Conservation (phyloP, 2,888 invertebrate genomes). For the Caenorhabditis imperialis region DNA sequence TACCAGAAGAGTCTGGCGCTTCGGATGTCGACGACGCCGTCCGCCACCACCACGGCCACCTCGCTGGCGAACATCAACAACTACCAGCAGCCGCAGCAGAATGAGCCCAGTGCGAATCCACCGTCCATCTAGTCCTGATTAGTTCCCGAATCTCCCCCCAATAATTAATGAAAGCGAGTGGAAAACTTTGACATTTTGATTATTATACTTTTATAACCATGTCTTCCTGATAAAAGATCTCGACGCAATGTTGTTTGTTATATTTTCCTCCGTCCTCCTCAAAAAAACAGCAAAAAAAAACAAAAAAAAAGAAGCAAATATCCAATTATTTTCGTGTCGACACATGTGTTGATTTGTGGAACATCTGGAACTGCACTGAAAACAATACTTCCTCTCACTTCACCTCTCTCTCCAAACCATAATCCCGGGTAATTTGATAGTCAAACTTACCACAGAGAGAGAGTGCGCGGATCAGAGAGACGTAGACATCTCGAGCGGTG, state of each 20-base stretch:
- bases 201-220: too few species aligned
- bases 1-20: constrained; percentile 68
- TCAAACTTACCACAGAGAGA: constrained; percentile 23
- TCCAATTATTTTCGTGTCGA: too few species aligned
- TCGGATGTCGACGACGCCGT: constrained; percentile 57
- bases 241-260: too few species aligned
- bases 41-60: constrained; percentile 32
- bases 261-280: too few species aligned
- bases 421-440: constrained; percentile 48
- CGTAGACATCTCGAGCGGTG: constrained; percentile 29
- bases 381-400: too few species aligned
- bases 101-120: constrained; percentile 40
- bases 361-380: too few species aligned
- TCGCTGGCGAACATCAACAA: constrained; percentile 47
- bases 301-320: too few species aligned
- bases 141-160: constrained; percentile 4
- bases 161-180: constrained; percentile 45
- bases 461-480: too few species aligned
- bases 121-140: constrained; percentile 43
- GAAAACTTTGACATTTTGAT: background rate
- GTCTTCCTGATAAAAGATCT: too few species aligned
- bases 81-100: constrained; percentile 35
- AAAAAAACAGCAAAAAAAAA: too few species aligned
- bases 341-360: too few species aligned
- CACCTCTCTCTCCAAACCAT: constrained; percentile 10